Conservation (phyloP, 2,797 vertebrate species). For the Betta splendens region DNA sequence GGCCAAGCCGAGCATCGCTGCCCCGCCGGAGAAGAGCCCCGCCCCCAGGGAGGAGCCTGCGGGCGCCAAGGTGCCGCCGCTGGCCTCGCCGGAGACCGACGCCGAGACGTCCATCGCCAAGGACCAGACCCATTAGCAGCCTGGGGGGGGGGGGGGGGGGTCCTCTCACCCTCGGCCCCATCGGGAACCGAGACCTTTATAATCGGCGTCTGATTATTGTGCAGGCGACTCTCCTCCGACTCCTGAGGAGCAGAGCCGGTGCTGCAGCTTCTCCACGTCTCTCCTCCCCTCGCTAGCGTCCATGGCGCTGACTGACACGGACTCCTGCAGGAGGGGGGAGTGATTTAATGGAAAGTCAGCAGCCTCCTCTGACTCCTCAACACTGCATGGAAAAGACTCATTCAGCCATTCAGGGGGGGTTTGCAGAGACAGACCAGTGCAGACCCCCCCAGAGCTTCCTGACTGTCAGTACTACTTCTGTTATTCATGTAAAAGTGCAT, state of each 20-base stretch:
- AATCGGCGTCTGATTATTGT: constrained; percentile 50
- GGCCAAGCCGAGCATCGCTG: constrained; percentile 71
- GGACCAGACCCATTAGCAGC: constrained; percentile 73
- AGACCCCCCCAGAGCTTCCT: constrained; percentile 22
- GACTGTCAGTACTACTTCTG: constrained; percentile 50
- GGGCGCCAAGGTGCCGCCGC: constrained; percentile 50
- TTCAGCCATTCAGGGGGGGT: constrained; percentile 23
- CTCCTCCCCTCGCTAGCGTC: constrained; percentile 34
- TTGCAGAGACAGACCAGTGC: constrained; percentile 22
- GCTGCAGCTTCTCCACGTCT: constrained; percentile 43
- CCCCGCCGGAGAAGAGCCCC: constrained; percentile 57
- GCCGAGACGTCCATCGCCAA: constrained; percentile 67
- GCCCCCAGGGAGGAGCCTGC: constrained; percentile 60
- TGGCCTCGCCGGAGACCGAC: constrained; percentile 74
- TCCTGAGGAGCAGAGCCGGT: constrained; percentile 31
- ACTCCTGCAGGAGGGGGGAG: constrained; percentile 40
- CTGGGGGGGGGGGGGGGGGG: constrained; percentile 47
- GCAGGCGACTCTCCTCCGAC: constrained; percentile 47
- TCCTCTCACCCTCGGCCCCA: constrained; percentile 35
- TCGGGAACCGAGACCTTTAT: constrained; percentile 59
- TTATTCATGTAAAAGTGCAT: constrained; percentile 65
- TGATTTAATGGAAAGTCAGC: constrained; percentile 59
- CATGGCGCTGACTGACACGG: constrained; percentile 58
- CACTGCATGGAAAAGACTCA: constrained; percentile 70
- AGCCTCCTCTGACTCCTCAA: constrained; percentile 60